phyloP scores from a whole-genome alignment of 2,113 vertebrate species.

The Ceyx cyanopectus region DNA sequence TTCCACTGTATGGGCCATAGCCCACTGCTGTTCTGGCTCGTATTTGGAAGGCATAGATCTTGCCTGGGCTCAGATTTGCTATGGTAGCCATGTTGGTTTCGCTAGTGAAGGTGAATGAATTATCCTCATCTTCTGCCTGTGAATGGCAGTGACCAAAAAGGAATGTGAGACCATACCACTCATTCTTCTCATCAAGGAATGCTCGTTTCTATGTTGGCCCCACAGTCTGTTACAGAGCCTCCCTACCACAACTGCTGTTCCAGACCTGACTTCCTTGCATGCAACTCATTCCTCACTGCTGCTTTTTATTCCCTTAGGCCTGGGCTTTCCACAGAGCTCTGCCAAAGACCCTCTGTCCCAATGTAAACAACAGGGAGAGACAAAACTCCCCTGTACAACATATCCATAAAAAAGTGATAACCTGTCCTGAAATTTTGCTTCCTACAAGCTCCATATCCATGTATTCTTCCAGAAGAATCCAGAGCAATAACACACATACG shows the following conservation, averaged over 20 bases:
- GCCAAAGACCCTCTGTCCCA: not conserved
- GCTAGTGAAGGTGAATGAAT: conserved; percentile 88
- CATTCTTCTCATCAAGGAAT: not conserved
- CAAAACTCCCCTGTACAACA: not conserved
- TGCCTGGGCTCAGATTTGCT: conserved; percentile 86
- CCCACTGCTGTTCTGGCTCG: conserved; percentile 91
- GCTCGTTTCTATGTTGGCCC: not conserved
- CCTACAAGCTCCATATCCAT: not conserved
- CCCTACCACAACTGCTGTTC: not conserved
- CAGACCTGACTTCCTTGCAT: not conserved
- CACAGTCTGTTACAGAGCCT: not conserved
- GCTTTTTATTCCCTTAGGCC: not conserved
- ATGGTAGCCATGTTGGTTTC: conserved; percentile 95
- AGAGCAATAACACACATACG: not conserved
- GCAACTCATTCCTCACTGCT: not conserved
- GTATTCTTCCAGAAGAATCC: not conserved
- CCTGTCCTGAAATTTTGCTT: not conserved
- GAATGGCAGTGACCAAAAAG: not conserved
- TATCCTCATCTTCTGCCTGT: conserved; percentile 93
- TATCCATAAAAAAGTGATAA: not conserved
- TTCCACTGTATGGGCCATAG: conserved; percentile 91
- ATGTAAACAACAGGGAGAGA: not conserved
- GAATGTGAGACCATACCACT: not conserved
- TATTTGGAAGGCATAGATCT: conserved; percentile 97
- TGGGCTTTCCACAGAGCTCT: not conserved